Evolutionary conservation across 2,113 vertebrate species (phyloP), one percentile per base, ranked within the genome.

Genomic region (Aphyosemion australe): DNA sequence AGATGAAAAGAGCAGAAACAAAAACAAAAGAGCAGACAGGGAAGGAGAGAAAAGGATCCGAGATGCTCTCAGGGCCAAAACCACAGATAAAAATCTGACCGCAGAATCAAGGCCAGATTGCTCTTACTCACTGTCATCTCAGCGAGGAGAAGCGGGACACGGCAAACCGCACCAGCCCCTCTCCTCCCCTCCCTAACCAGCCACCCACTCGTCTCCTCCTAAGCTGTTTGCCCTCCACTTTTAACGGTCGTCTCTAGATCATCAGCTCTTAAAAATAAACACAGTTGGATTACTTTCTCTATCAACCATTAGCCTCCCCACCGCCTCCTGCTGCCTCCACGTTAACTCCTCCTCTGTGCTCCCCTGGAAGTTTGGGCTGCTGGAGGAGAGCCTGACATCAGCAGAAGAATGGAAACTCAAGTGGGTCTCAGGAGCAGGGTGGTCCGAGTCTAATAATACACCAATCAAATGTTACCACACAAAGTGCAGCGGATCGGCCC

Each of bases 11-110:
- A 85, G 54, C 48, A 82, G 78, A 69, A 84, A 81, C 69, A 62
- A 77, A 73, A 82, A 72, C 74, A 81, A 84, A 85, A 85, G 52
- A 61, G 56, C 65, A 75, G 72, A 76, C 37, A 55, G 52, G 26
- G 34, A n/a, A 49, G 49, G 47, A 65, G 51, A 4, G 41, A 65
- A 55, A 78, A 45, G 69, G 79, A 84, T 82, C 46, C 52, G 51
- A 65, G 78, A 72, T 66, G 62, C 74, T 84, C 62, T 65, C 37
- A 2, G 72, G 74, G 85, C 89, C 90, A 89, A 91, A 91, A 87
- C 88, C 85, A 18, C 88, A 87, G 89, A 92, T 92, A n/a, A 86
- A 74, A 88, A 91, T 92, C 91, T 89, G 78, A 88, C 87, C 85
- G 37, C 88, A 88, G 67, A 88, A 85, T 81, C 73, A 78, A 84